Base-by-base conservation (phyloP, 1,140 invertebrate species). In the Popillia japonica region DNA sequence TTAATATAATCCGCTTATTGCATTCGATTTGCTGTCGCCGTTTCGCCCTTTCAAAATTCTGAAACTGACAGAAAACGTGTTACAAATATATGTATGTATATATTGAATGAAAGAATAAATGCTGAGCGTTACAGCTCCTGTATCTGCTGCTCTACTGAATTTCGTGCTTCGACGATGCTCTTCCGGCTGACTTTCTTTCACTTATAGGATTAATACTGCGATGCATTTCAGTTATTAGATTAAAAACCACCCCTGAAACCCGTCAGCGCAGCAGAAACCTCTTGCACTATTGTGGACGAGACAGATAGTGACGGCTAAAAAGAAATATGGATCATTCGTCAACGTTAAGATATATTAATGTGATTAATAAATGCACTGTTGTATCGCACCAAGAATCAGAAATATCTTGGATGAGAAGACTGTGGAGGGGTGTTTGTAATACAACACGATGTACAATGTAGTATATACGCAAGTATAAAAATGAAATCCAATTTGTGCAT, bases 171-270 rank as follows among this genome's bases (percentile, higher is more conserved):
- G 20, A 23, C 61, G 48, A 55, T 68, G 11, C 61, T 68, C 23
- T 23, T 68, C 61, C 8, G 27, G 2, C 48, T 17, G 48, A 55
- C 48, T 55, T 17, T 55, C 61, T 23, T 22, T 27, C 61, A 68
- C 22, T 68, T 68, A 68, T 14, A 23, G 61, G 61, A 68, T 68
- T 68, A 68, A 68, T 68, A 68, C 22, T 22, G 23, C 61, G 61
- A 68, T 68, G 61, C 61, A 68, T 68, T 68, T 68, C 61, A 22
- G 61, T 68, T 68, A 68, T 68, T 68, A 68, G 61, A 68, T 68
- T 68, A 68, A 34, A 68, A 34, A 68, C 22, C 61, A 68, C 61
- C 61, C 61, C 22, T 14, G 61, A 34, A 23, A 17, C 48, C n/a
- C 48, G 48, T 17, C 48, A n/a, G 48, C 17, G 48, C 48, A 55